Evolutionary conservation across 1,140 invertebrate species (phyloP), one percentile per base, ranked within the genome.

Genomic region (Tribolium madens): DNA sequence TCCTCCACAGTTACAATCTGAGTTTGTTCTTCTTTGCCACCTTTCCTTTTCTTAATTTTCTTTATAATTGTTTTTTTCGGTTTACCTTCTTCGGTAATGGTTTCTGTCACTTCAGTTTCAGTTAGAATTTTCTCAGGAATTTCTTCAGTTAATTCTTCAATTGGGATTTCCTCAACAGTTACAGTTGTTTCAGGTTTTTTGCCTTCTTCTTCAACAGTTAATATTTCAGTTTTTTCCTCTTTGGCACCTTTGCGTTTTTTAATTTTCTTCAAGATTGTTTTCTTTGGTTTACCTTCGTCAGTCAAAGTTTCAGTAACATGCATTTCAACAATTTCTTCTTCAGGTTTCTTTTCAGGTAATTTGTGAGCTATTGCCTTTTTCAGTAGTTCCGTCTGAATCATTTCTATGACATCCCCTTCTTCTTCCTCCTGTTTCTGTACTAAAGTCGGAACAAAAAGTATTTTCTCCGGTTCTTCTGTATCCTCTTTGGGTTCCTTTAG

Each of bases 1-100:
- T 87, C 85, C 81, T 87, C 80, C 5, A 84, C 69, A 5, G 83
- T 84, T 7, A 79, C 75, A 26, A 84, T 84, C 76, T 84, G 81
- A 48, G 80, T 83, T 6, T 57, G 76, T 74, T 86, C 76, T 75
- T 84, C 79, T 70, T 81, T 82, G 9, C 79, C 69, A 14, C 82
- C 84, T 18, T 77, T 76, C 71, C 79, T 81, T 79, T 85, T 84
- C 5, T 84, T 84, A 7, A 84, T 77, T 31, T 82, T 75, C 33
- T 84, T 85, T 69, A 84, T 86, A 0, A 81, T 79, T 12, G 13
- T 69, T 84, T 79, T 86, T 85, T 87, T 47, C 5, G 26, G 46
- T 53, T 53, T 71, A 50, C 77, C 76, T 15, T 77, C 46, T 36
- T 57, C 53, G 14, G 76, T 47, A 82, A 68, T 86, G 80, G 57